phyloP scores from a whole-genome alignment of 2,888 invertebrate genomes.

The Drosophila yooni region DNA sequence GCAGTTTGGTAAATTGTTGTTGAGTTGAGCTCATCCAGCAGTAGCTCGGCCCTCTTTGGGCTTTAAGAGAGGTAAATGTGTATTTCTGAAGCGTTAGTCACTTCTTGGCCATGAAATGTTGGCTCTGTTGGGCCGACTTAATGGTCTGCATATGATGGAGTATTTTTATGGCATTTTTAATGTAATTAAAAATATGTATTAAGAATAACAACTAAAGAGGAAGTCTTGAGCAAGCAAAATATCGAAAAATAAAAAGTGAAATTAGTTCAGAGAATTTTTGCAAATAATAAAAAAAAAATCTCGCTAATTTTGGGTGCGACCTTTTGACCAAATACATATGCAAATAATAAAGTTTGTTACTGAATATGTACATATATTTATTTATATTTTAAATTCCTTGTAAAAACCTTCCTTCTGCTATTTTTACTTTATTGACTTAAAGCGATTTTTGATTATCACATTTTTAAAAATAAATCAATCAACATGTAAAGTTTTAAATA shows the following conservation, averaged over 20 bases:
- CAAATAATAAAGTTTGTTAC: not conserved
- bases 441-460: constrained; percentile 12
- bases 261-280: constrained; percentile 1
- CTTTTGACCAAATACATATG: constrained; percentile 1
- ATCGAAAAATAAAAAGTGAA: constrained; percentile 48
- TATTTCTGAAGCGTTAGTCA: constrained; percentile 12
- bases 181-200: constrained; percentile 30
- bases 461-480: constrained; percentile 42
- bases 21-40: constrained; percentile 55
- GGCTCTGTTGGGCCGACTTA: constrained; percentile 46
- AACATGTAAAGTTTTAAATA: not conserved
- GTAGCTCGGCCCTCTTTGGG: constrained; percentile 19
- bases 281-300: constrained; percentile 1
- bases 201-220: constrained; percentile 52
- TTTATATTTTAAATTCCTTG: not conserved
- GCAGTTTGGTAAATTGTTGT: constrained; percentile 36
- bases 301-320: constrained; percentile 27
- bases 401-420: not conserved
- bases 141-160: constrained; percentile 32
- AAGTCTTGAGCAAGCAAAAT: constrained; percentile 30
- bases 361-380: not conserved
- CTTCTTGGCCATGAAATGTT: constrained; percentile 54
- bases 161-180: constrained; percentile 46
- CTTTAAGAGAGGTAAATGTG: not conserved
- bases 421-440: constrained; percentile 2